Evolutionary conservation across 2,888 invertebrate genomes (phyloP), one percentile per base, ranked within the genome.

Genomic region (Chrysomela aeneicollis): DNA sequence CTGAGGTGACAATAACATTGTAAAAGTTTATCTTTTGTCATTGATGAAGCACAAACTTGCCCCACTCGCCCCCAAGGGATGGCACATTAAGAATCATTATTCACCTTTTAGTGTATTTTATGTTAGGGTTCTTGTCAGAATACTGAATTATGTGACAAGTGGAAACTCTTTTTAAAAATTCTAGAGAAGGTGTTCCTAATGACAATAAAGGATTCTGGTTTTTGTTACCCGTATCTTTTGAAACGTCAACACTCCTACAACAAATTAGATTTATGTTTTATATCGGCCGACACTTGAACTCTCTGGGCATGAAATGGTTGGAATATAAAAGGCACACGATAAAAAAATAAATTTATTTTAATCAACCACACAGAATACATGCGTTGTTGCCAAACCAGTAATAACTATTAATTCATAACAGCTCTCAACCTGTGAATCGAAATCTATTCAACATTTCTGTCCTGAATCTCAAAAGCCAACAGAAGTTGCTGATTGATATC

Each of bases 81-180:
- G 32, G 12, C 5, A 4, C 30, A 37, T 26, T 35, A 50, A 61
- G 30, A 22, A 58, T 65, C 65, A 61, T 58, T 65, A 55, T 47
- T 65, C 61, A 65, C 61, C 65, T 61, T 65, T 65, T 61, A 65
- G 58, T 58, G 54, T 19, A 53, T 58, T 65, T 58, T 30, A 58
- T 35, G 50, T 47, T 49, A n/a, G 26, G 53, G 10, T 46, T 30
- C 52, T 53, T 49, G 63, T 54, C 22, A 51, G 50, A 63, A 53
- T 59, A 53, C 63, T 63, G 53, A 63, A 63, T 59, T 63, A 59
- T 63, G 63, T 63, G 63, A 54, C 63, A 63, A 52, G 63, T 63
- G 51, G 63, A 32, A 52, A 54, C 53, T 32, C 63, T 54, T 49
- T 21, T 59, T 58, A 49, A 46, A 54, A 59, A 53, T 58, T 59